A percentile compares a stretch with the other conserved stretches of the same genome.
phyloP scores from a whole-genome alignment of 2,797 vertebrate species.

The Helarctos malayanus region DNA sequence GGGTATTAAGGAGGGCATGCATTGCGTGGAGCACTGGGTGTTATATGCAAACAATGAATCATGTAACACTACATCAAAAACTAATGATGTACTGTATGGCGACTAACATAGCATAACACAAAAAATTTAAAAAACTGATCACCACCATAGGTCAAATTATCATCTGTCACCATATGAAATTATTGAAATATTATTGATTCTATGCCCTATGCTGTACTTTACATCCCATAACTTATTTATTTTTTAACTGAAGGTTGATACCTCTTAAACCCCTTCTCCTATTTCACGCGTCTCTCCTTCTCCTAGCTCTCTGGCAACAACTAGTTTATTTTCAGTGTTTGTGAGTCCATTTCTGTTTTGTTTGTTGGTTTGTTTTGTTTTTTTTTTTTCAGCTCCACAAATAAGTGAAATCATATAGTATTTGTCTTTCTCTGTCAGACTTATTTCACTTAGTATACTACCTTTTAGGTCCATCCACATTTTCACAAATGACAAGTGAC shows the following conservation, averaged over 20 bases:
- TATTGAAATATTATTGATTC: neutral
- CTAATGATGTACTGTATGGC: too few species aligned
- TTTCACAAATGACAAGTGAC: too few species aligned
- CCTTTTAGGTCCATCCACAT: too few species aligned
- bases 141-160: neutral
- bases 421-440: neutral
- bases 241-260: neutral
- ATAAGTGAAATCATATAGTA: neutral
- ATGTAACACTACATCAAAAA: too few species aligned
- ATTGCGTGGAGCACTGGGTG: too few species aligned
- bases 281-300: neutral
- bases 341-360: neutral
- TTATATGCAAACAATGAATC: too few species aligned
- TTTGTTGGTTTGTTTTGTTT: neutral
- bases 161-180: neutral
- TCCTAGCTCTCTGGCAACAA: neutral
- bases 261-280: neutral
- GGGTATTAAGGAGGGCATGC: too few species aligned
- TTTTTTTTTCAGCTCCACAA: neutral
- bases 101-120: too few species aligned
- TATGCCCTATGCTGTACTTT: neutral
- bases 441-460: neutral
- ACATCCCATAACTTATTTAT: neutral
- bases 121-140: neutral
- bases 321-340: neutral